A percentile compares a stretch with the other conserved stretches of the same genome.
Evolutionary conservation across 2,888 invertebrate species (phyloP).

Genomic region (Lepidochrysops patricia): DNA sequence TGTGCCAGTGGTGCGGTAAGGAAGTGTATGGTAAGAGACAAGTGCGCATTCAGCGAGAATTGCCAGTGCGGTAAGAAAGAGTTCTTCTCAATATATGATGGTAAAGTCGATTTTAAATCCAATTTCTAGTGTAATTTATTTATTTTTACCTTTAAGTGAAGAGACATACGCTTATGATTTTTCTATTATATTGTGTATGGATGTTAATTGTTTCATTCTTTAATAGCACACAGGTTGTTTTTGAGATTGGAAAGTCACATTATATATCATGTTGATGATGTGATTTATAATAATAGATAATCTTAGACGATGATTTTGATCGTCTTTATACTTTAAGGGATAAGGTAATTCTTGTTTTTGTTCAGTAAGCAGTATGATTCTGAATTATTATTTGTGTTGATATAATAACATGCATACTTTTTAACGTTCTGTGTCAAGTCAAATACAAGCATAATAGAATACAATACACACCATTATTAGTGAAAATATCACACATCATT

Average conservation of each 20-base stretch:
- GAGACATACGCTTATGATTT: slow-evolving; percentile 8
- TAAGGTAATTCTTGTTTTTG: too few species aligned
- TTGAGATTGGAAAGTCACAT: background rate
- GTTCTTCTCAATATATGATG: slow-evolving; percentile 40
- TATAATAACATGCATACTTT: too few species aligned
- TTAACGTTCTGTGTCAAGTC: too few species aligned
- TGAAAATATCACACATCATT: background rate
- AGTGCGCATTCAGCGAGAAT: slow-evolving; percentile 31
- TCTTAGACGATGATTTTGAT: too few species aligned
- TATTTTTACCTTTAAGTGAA: slow-evolving; percentile 10
- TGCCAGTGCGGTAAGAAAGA: slow-evolving; percentile 29
- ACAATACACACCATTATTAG: too few species aligned
- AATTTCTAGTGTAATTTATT: slow-evolving; percentile 31
- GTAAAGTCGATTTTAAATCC: slow-evolving; percentile 43
- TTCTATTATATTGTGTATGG: background rate
- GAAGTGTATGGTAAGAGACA: slow-evolving; percentile 17
- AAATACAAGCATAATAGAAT: too few species aligned
- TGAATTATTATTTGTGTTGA: background rate
- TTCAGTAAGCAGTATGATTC: too few species aligned
- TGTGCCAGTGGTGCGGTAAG: slow-evolving; percentile 16
- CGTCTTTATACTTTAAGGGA: too few species aligned
- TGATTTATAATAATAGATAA: too few species aligned
- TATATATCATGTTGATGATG: background rate
- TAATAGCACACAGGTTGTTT: background rate
- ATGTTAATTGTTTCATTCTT: too few species aligned